Evolutionary conservation across 2,113 vertebrate species (phyloP), one percentile per base, ranked within the genome.

Genomic region (Grammomys dolichurus): DNA sequence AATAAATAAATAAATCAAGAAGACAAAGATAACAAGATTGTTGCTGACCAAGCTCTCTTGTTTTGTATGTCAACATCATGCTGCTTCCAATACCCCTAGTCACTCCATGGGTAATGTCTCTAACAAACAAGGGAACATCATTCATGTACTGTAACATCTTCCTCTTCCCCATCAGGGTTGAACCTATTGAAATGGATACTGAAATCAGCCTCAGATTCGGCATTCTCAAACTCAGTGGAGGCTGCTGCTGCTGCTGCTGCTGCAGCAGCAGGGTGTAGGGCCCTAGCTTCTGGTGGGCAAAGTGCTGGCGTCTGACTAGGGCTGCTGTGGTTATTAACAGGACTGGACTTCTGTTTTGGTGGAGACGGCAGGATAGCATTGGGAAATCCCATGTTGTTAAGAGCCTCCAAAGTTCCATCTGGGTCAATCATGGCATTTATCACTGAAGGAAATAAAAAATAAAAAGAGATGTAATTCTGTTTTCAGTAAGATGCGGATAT

Each of bases 391-490:
- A 99, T 98, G 97, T 98, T 99, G 98, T 99, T 99, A 95, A 99
- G 98, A 86, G 99, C 99, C 58, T 99, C 99, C 97, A 99, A 98
- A 86, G 99, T 99, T 90, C 99, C 99, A 65, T 99, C 99, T 8
- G 99, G 99, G 98, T 99, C 99, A 51, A 99, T 99, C 99, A 99
- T 99, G 88, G 99, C 98, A 78, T 99, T 99, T 97, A 99, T 99
- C 36, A 99, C 99, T 99, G 95, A 22, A 89, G 97, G 84, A 36
- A 28, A 65, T 26, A 75, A 85, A 96, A 16, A 90, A 93, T 72
- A 94, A 86, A 16, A 87, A 95, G 84, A 94, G 40, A 80, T 17
- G 3, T 33, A 76, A 70, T 36, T 93, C 26, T 26, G 51, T 12
- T 92, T 46, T 36, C 2, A 75, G 31, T 40, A 16, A 89, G 69